Percentiles rank a stretch among this genome's conserved stretches.
These are phyloP conservation scores for Paguma larvata DNA, from an alignment of 2,797 vertebrate species.

Conservation along the genomic window DNA sequence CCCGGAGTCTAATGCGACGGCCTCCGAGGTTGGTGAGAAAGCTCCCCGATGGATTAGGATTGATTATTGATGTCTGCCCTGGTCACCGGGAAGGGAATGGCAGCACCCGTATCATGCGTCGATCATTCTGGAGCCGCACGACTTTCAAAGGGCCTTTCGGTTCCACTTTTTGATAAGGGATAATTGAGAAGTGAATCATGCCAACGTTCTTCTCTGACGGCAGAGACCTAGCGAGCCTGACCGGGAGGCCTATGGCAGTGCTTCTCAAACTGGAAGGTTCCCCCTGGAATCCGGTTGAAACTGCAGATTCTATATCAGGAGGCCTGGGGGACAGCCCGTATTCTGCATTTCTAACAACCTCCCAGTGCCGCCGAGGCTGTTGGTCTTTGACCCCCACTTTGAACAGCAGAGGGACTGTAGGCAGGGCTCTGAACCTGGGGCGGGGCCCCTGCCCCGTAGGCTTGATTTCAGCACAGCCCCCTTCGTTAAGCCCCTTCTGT, in stretches of 20 bases:
- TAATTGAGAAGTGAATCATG: not conserved
- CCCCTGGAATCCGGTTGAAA: not conserved
- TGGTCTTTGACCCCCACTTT: not conserved
- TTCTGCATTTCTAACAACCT: not conserved
- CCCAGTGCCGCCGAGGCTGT: not conserved
- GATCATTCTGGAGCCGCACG: not conserved
- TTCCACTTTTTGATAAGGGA: slow-evolving; percentile 22
- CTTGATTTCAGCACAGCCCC: not conserved
- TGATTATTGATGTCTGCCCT: slow-evolving; percentile 48
- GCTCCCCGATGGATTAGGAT: not conserved
- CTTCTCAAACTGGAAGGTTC: not conserved
- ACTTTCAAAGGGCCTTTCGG: not conserved
- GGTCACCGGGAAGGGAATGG: not conserved
- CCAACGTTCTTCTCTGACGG: not conserved
- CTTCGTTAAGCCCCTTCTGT: not conserved
- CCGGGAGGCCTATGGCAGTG: not conserved
- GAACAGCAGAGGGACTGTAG: not conserved
- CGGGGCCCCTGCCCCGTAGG: not conserved
- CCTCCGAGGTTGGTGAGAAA: not conserved
- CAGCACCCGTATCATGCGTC: not conserved
- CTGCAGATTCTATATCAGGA: not conserved
- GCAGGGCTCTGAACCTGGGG: not conserved
- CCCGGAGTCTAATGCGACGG: not conserved
- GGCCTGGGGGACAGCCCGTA: not conserved
- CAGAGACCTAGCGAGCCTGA: not conserved